Evolutionary conservation across 2,888 invertebrate species (phyloP), one percentile per base, ranked within the genome.

Genomic region (Rambutsinella grinnellia): DNA sequence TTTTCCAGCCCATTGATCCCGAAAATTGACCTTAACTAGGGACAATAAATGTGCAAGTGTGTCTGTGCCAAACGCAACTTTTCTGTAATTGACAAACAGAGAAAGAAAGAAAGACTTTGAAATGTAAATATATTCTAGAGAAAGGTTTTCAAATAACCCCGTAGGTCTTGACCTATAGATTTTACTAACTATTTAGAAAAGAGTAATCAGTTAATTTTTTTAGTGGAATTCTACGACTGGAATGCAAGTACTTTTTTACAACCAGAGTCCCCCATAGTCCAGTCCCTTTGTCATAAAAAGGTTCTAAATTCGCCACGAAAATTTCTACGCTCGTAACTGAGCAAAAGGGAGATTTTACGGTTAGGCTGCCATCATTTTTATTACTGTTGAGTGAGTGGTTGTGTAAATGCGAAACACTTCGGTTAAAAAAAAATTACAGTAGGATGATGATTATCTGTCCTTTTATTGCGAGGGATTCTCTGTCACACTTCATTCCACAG

Each of bases 1-100:
- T 77, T 82, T 82, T 82, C 82, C 82, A 80, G 82, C 63, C 81
- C 82, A 80, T 70, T 82, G 81, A 70, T 79, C 82, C 76, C 79
- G 80, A 82, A 82, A 82, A 82, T 82, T 82, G 82, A 82, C 81
- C 82, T 82, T 81, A 80, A 79, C 81, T 78, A 77, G 72, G 58
- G 68, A 79, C 77, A 79, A 77, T 77, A 79, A 74, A 70, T 78
- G 77, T 79, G 81, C 79, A 78, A 79, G 79, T 79, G 76, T 77
- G 76, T 79, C 63, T 49, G 51, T 62, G 49, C 58, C 72, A 62
- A 47, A 26, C 71, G 56, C 69, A 71, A 26, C 17, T 65, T 28
- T 36, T 13, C 13, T 36, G 36, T 36, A 36, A 36, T 36, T 36
- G 36, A 36, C 36, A 13, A 36, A 36, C 36, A 36, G 36, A 36